Percentiles rank a stretch among this genome's conserved stretches.
Conservation (phyloP, 2,113 vertebrate species). For the Ammodytes dubius region DNA sequence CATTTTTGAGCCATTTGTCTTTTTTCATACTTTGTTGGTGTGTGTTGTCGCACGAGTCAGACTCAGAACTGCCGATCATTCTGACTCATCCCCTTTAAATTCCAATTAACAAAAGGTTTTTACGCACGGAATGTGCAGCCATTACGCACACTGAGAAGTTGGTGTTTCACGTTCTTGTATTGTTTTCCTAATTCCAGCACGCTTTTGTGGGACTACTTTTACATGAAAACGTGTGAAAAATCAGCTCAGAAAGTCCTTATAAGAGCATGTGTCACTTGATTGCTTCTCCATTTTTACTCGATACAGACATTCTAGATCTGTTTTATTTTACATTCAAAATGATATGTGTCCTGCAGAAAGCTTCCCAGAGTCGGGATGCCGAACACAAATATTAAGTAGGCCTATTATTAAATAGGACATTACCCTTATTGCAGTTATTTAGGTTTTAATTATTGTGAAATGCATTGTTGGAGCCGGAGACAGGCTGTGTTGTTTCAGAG, state of each 20-base stretch:
- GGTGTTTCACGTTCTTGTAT: background rate
- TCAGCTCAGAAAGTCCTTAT: conserved; percentile 36
- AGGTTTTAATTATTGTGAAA: conserved; percentile 20
- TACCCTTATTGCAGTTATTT: background rate
- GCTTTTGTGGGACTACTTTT: conserved; percentile 1
- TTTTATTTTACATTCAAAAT: conserved; percentile 9
- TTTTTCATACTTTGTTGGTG: background rate
- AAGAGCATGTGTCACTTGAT: conserved; percentile 51
- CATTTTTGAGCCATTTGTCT: background rate
- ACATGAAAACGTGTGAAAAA: conserved; percentile 3
- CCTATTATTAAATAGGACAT: background rate
- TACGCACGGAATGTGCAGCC: conserved; percentile 43
- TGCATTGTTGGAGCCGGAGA: conserved; percentile 36
- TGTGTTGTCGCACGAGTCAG: background rate
- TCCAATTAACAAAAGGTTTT: conserved; percentile 42
- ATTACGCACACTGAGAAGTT: conserved; percentile 14
- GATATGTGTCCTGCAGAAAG: background rate
- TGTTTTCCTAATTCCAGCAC: background rate
- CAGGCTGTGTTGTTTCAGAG: background rate
- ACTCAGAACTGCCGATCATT: background rate
- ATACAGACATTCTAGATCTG: conserved; percentile 10
- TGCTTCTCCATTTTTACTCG: conserved; percentile 21
- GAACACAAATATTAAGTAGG: background rate
- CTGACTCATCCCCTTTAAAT: conserved; percentile 40
- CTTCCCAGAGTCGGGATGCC: background rate